phyloP scores from a whole-genome alignment of 2,113 vertebrate genomes.

The Argyrosomus japonicus region DNA sequence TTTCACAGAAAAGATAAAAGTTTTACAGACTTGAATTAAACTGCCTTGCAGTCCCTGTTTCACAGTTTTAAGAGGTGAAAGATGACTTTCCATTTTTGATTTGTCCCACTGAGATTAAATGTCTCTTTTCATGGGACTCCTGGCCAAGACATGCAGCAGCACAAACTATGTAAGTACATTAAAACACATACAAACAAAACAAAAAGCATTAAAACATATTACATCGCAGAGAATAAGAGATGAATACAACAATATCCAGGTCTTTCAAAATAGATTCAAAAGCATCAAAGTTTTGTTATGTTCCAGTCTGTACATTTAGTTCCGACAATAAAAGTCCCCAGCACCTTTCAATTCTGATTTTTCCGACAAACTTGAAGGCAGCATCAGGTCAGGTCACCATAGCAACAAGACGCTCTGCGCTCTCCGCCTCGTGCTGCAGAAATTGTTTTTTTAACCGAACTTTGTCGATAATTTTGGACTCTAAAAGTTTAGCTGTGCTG shows the following conservation, averaged over 20 bases:
- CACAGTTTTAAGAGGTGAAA: neutral
- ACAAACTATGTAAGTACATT: no score
- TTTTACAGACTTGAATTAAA: neutral
- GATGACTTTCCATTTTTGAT: no score
- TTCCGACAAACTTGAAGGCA: neutral
- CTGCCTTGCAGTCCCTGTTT: neutral
- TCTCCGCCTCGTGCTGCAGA: neutral
- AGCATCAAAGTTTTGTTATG: no score
- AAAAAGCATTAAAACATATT: no score
- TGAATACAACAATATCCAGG: no score
- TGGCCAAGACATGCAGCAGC: no score
- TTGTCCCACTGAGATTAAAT: no score
- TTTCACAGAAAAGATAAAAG: neutral
- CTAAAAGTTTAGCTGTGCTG: neutral
- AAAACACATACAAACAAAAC: no score
- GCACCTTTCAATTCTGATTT: neutral
- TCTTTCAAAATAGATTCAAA: no score
- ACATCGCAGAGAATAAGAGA: no score
- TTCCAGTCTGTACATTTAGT: neutral
- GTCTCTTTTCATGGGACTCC: no score
- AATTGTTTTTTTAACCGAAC: neutral
- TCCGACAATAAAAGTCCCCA: no score
- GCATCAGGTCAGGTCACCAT: constrained; percentile 28
- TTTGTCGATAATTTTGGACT: neutral
- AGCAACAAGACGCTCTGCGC: constrained; percentile 39